These are phyloP conservation scores for Oplegnathus fasciatus DNA, from an alignment of 2,113 vertebrate species.

Conservation along the genomic window DNA sequence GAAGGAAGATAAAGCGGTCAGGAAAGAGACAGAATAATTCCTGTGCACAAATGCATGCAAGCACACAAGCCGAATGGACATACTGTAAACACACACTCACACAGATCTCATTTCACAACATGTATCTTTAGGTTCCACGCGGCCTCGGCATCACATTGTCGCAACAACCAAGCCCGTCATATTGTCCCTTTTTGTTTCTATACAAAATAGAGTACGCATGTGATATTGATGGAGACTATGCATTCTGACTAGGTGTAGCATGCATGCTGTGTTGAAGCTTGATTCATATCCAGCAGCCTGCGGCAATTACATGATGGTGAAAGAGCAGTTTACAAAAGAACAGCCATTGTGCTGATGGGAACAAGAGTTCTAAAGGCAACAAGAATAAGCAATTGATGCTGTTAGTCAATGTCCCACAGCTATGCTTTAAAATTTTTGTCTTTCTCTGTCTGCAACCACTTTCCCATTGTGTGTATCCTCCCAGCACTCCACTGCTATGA, in stretches of 20 bases:
- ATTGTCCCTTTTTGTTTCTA: not conserved
- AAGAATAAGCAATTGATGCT: constrained; percentile 45
- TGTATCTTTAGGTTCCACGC: not conserved
- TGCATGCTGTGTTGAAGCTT: constrained; percentile 17
- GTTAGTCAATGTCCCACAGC: constrained; percentile 48
- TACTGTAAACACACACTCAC: not conserved
- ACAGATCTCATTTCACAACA: not conserved
- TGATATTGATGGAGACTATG: constrained; percentile 20
- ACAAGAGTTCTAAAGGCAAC: constrained; percentile 23
- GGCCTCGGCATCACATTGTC: not conserved
- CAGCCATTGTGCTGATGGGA: not conserved
- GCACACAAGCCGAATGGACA: not conserved
- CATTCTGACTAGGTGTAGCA: constrained; percentile 25
- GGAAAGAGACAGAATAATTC: not conserved
- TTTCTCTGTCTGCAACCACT: constrained; percentile 49
- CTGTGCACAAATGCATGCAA: not conserved
- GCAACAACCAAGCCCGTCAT: not conserved
- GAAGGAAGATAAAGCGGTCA: not conserved
- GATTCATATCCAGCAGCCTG: constrained; percentile 49
- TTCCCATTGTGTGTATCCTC: constrained; percentile 53
- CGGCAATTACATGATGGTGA: constrained; percentile 33
- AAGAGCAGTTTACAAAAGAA: constrained; percentile 35
- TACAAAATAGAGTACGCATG: not conserved
- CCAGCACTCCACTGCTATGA: constrained; percentile 58
- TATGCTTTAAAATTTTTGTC: constrained; percentile 40